phyloP scores from a whole-genome alignment of 2,113 vertebrate species.

The Rattus norvegicus region GRCr8 NC_086022.1:13949001-13949500 shows the following conservation, averaged over 20 bases:
- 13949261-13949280: constrained; percentile 45
- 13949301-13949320: constrained; percentile 78
- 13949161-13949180: constrained; percentile 11
- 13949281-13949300: constrained; percentile 78
- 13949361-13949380: not conserved
- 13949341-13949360: not conserved
- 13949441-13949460: constrained; percentile 44
- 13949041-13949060: not conserved
- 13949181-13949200: not conserved
- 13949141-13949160: not conserved
- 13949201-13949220: constrained; percentile 14
- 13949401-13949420: not conserved
- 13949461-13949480: not conserved
- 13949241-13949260: not conserved
- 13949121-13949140: constrained; percentile 31
- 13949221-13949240: constrained; percentile 26
- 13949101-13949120: not conserved
- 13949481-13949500: constrained; percentile 47
- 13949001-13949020: not conserved
- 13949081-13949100: constrained; percentile 36
- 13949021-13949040: not conserved
- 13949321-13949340: constrained; percentile 76
- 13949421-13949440: not conserved
- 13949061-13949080: constrained; percentile 9
- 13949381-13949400: not conserved